These are phyloP conservation scores for Heliocidaris tuberculata DNA, from an alignment of 35 echinoderm and acorn worm genomes.

Conservation along the genomic window DNA sequence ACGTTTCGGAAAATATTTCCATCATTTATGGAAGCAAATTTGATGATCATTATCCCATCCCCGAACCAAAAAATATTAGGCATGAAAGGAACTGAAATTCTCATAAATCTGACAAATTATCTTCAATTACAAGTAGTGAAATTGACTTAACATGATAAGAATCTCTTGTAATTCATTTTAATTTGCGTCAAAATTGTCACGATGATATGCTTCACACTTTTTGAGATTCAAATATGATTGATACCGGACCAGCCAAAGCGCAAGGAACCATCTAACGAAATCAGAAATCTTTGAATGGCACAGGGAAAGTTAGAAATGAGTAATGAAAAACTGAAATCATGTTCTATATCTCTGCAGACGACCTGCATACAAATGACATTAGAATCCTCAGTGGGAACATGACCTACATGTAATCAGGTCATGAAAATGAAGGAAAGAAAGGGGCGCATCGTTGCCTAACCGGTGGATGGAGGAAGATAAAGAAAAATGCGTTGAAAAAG, in stretches of 20 bases:
- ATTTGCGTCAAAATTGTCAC: not conserved
- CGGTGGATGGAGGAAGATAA: not conserved
- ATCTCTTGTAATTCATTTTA: not conserved
- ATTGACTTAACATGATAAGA: not conserved
- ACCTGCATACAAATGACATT: slow-evolving; percentile 23
- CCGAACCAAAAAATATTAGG: not conserved
- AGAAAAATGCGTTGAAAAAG: not conserved
- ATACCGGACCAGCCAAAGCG: not conserved
- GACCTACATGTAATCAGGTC: slow-evolving; percentile 28
- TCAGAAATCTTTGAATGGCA: not conserved
- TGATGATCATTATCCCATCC: not conserved
- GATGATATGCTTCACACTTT: not conserved
- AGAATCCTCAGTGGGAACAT: not conserved
- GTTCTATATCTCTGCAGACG: not conserved
- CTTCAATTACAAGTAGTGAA: not conserved
- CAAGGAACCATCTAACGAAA: not conserved
- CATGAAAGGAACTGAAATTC: not conserved
- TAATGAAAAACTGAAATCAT: not conserved
- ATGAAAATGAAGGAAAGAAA: not conserved
- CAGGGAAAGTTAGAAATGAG: not conserved
- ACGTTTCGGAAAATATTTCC: not conserved
- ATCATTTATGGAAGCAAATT: not conserved
- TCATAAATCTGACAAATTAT: not conserved
- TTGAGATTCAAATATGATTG: not conserved
- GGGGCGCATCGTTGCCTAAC: not conserved